Conservation (phyloP, 2,113 vertebrate genomes). For the Hucho hucho region DNA sequence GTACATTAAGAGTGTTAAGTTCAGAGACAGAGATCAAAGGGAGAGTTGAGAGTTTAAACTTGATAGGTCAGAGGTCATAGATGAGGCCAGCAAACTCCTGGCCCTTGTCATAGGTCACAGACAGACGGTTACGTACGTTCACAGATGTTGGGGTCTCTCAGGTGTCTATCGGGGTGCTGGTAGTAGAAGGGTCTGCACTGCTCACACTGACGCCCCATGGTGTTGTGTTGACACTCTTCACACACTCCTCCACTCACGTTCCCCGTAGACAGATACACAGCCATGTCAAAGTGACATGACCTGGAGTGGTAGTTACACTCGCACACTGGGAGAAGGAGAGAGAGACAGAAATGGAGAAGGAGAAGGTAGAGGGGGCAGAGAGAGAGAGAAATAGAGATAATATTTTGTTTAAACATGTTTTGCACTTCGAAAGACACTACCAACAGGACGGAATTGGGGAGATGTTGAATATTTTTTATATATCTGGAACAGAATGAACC, state of each 20-base stretch:
- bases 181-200: conserved; percentile 90
- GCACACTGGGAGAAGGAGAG: conserved; percentile 74
- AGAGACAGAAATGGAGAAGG: neutral
- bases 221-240: conserved; percentile 91
- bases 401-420: neutral
- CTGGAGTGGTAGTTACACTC: conserved; percentile 88
- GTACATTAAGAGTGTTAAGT: neutral
- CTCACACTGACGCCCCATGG: conserved; percentile 86
- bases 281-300: conserved; percentile 91
- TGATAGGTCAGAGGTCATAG: neutral
- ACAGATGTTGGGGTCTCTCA: conserved; percentile 85
- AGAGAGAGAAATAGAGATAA: neutral
- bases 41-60: neutral
- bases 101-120: too few species aligned
- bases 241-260: conserved; percentile 92
- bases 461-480: too few species aligned
- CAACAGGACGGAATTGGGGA: too few species aligned
- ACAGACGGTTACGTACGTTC: conserved; percentile 77
- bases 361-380: too few species aligned
- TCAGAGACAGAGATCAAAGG: neutral
- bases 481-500: neutral
- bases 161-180: conserved; percentile 86
- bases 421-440: neutral
- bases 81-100: too few species aligned
- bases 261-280: conserved; percentile 81